These are phyloP conservation scores for Callorhinus ursinus DNA, from an alignment of 2,113 vertebrate genomes.

Conservation along the genomic window DNA sequence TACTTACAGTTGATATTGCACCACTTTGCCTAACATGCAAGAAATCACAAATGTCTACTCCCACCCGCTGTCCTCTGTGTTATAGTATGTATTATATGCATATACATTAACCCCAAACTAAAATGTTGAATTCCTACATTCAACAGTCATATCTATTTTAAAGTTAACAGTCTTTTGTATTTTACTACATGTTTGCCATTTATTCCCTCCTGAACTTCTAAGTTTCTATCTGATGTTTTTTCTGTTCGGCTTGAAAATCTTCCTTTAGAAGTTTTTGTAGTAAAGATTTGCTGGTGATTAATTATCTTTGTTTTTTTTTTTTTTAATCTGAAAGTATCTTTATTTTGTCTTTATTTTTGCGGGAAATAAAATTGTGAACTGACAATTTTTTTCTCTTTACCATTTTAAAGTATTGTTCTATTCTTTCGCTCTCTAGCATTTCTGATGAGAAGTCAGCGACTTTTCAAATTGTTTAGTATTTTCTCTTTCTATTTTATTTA, in stretches of 20 bases:
- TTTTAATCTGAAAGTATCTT: neutral
- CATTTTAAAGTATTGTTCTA: neutral
- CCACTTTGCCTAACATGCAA: neutral
- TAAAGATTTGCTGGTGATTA: neutral
- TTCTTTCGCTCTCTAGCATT: neutral
- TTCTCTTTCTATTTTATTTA: neutral
- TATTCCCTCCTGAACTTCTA: neutral
- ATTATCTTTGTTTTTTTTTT: neutral
- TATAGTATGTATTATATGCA: neutral
- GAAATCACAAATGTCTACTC: neutral
- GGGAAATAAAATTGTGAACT: neutral
- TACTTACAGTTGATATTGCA: neutral
- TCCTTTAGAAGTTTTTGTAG: neutral
- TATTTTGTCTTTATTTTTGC: neutral
- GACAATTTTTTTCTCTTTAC: neutral
- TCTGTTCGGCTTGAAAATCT: neutral
- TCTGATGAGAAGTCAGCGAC: neutral
- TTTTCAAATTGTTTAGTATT: neutral
- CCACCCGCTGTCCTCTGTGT: neutral
- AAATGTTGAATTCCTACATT: neutral
- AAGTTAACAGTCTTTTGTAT: neutral
- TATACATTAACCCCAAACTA: neutral
- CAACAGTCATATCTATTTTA: neutral
- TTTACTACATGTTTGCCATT: neutral
- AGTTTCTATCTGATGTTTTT: neutral